Evolutionary conservation across 2,113 vertebrate genomes (phyloP), one percentile per base, ranked within the genome.

Genomic region (Calypte anna): DNA sequence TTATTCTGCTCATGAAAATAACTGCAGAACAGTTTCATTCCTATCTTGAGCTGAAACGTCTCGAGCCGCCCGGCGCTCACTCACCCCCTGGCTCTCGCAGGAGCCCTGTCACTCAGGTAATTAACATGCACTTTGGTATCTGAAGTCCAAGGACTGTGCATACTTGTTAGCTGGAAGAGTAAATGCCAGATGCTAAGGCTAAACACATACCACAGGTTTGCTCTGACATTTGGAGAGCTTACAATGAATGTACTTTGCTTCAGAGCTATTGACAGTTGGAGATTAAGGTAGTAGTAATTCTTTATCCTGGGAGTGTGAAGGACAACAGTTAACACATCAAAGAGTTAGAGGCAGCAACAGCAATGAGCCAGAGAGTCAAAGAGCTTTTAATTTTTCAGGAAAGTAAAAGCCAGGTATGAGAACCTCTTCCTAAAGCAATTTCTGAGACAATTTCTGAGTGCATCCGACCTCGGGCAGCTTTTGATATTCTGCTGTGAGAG

Each of bases 221-320:
- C 96, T 95, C 97, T 98, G 98, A 98, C 98, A 98, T 98, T 98
- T 98, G 97, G 97, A 98, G 96, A 98, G 98, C 98, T 98, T 97
- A 98, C 96, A 91, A 96, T 84, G 96, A 93, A 97, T 98, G 98
- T 98, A 97, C 97, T 98, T 98, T 97, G 97, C 97, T 95, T 97
- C 97, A 95, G 94, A 97, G 97, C 97, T 98, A 97, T 98, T 98
- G 98, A 98, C 98, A 98, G 97, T 94, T 92, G 91, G 97, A 98
- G 97, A 97, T 98, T 98, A 98, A 98, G 98, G 98, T 95, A 95
- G 97, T 97, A 91, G 95, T 95, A 96, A 94, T 93, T 96, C 97
- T 97, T 97, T 95, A 97, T 97, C 97, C 97, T 68, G 17, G 83
- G 97, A 96, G 96, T 95, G 93, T 93, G 95, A 94, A 95, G 95